Evolutionary conservation across 2,888 invertebrate genomes (phyloP).

Genomic region (Pardosa pseudoannulata): DNA sequence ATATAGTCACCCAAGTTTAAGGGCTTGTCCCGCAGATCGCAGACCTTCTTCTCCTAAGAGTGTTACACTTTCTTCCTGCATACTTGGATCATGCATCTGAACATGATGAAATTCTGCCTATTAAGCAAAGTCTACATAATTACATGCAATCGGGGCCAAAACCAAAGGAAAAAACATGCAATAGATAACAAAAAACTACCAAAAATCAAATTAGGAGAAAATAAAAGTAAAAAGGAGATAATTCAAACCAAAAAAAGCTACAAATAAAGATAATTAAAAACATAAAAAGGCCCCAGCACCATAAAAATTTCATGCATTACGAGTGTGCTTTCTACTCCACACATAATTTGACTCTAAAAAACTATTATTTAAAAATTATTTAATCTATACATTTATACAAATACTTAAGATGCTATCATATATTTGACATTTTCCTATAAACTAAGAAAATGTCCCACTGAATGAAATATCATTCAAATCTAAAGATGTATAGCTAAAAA

Average conservation of each 20-base stretch:
- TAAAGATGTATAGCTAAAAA: too few species aligned
- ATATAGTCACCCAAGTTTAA: slow-evolving; percentile 90
- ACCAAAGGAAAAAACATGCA: slow-evolving; percentile 45
- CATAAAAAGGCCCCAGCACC: slow-evolving; percentile 55
- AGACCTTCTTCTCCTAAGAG: slow-evolving; percentile 97
- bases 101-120: slow-evolving; percentile 75
- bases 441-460: too few species aligned
- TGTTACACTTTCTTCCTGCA: slow-evolving; percentile 92
- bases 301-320: slow-evolving; percentile 4
- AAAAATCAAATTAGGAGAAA: slow-evolving; percentile 34
- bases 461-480: too few species aligned
- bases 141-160: slow-evolving; percentile 69
- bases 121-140: slow-evolving; percentile 74
- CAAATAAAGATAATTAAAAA: slow-evolving; percentile 19
- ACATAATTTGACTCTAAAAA: too few species aligned
- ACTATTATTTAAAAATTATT: too few species aligned
- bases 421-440: too few species aligned
- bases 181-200: not conserved
- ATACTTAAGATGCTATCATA: too few species aligned
- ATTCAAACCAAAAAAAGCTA: too few species aligned
- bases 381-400: too few species aligned
- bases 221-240: slow-evolving; percentile 31
- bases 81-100: slow-evolving; percentile 98
- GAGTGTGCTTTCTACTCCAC: too few species aligned
- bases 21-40: slow-evolving; percentile 95